Conservation (phyloP, 2,888 invertebrate genomes). For the Ecdyonurus torrentis region DNA sequence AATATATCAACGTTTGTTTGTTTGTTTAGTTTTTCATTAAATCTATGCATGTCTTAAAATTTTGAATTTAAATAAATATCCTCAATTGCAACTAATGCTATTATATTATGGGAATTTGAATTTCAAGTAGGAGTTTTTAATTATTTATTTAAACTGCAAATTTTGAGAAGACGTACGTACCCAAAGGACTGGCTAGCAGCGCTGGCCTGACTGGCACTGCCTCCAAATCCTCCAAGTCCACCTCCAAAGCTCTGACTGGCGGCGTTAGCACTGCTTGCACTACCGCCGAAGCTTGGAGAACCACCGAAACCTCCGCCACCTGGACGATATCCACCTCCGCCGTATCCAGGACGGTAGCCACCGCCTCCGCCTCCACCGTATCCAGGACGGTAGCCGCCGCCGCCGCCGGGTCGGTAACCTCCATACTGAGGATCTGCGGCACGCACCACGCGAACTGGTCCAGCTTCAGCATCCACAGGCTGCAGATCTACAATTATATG, state of each 20-base stretch:
- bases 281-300: neutral
- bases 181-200: neutral
- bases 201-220: neutral
- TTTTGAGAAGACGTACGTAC: too few species aligned
- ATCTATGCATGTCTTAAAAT: too few species aligned
- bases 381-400: neutral
- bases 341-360: neutral
- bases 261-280: neutral
- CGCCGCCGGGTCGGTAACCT: neutral
- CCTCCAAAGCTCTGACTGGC: neutral
- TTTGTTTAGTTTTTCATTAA: too few species aligned
- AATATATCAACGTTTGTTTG: too few species aligned
- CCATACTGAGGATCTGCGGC: neutral
- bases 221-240: neutral
- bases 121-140: too few species aligned
- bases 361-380: neutral
- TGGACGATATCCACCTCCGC: neutral
- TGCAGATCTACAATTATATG: too few species aligned
- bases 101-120: too few species aligned
- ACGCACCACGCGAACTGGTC: neutral
- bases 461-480: too few species aligned
- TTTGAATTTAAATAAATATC: too few species aligned
- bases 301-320: neutral
- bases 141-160: too few species aligned
- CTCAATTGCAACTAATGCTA: too few species aligned